Evolutionary conservation across 37 sponge, comb jelly and placozoan species (phyloP).

Genomic region (Oscarella lobularis): DNA sequence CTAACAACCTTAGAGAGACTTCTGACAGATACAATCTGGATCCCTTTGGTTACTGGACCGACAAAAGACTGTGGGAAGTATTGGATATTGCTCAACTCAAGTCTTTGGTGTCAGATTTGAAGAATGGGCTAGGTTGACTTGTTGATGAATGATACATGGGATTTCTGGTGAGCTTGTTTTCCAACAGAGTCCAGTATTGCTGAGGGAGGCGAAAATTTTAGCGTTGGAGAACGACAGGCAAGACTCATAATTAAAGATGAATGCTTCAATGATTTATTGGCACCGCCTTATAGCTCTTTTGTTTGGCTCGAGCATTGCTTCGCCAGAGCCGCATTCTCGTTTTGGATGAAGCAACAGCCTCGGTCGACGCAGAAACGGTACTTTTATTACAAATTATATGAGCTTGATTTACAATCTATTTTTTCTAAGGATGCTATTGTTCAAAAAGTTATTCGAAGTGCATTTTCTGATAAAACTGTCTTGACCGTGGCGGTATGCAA

Average conservation of each 20-base stretch:
- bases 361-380: slow-evolving; percentile 2
- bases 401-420: background rate
- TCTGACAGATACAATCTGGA: background rate
- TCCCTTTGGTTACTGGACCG: background rate
- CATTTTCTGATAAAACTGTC: background rate
- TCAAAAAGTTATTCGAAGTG: background rate
- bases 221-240: background rate
- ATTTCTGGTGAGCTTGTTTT: too few relatives aligned
- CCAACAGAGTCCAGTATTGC: too few relatives aligned
- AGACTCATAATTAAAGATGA: background rate
- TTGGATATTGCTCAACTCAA: background rate
- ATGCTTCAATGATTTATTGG: background rate
- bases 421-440: background rate
- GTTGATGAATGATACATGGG: background rate
- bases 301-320: slow-evolving; percentile 5
- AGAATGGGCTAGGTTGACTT: background rate
- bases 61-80: background rate
- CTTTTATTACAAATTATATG: background rate
- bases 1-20: background rate
- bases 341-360: slow-evolving; percentile 6
- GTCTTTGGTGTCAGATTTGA: background rate
- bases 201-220: background rate
- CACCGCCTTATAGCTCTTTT: background rate
- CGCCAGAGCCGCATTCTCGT: background rate
- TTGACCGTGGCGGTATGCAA: background rate